Conservation (phyloP, 2,888 invertebrate genomes). For the Candidula unifasciata region DNA sequence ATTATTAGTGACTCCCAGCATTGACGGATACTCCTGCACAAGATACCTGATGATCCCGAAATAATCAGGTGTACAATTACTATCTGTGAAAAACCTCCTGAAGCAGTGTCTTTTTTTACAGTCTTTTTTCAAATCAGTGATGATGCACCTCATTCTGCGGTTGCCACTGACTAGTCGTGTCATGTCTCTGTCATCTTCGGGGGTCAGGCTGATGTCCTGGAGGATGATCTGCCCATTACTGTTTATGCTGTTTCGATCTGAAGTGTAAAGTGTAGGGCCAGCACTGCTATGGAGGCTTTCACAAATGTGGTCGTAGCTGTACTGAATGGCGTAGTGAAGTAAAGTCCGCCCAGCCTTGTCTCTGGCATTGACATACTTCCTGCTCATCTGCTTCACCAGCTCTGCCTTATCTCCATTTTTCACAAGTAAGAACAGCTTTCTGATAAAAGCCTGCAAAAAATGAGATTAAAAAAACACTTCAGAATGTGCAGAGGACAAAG, state of each 20-base stretch:
- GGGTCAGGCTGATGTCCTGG: conserved; percentile 28
- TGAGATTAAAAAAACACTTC: not conserved
- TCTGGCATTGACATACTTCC: conserved; percentile 64
- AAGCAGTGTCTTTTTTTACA: conserved; percentile 25
- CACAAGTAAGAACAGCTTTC: conserved; percentile 65
- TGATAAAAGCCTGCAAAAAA: conserved; percentile 63
- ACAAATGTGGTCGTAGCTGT: conserved; percentile 45
- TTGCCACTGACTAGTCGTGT: conserved; percentile 11
- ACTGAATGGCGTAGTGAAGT: conserved; percentile 73
- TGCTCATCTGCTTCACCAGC: conserved; percentile 65
- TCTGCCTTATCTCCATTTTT: conserved; percentile 66
- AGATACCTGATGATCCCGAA: conserved; percentile 44
- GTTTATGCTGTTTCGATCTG: conserved; percentile 13
- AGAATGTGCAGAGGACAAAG: not conserved
- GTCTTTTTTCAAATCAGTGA: conserved; percentile 10
- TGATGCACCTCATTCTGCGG: not conserved
- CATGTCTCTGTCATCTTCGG: not conserved
- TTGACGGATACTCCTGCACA: conserved; percentile 41
- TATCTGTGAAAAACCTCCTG: conserved; percentile 5
- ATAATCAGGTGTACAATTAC: conserved; percentile 27
- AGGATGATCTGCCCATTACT: conserved; percentile 34
- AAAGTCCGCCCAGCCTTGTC: conserved; percentile 74
- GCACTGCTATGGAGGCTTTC: not conserved
- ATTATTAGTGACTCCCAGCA: conserved; percentile 42
- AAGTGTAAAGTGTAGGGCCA: not conserved